Evolutionary conservation across 2,797 vertebrate genomes (phyloP), one percentile per base, ranked within the genome.

Genomic region (Epinephelus coioides): DNA sequence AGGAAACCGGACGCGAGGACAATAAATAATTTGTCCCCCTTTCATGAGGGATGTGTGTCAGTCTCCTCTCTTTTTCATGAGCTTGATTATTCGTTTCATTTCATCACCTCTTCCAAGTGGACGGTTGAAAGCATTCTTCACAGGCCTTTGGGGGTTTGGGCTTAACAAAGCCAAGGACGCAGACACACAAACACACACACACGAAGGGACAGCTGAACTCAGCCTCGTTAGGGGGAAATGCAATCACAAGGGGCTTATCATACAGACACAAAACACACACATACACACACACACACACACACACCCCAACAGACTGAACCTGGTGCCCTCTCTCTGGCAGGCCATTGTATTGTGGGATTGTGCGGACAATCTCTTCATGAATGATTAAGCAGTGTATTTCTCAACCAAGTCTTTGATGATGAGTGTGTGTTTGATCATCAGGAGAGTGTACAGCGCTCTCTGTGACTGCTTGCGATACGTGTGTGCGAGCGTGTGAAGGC

Each of bases 291-390:
- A 73, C 73, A 59, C 21, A 73, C 81, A 79, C 85, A 83, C 85
- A 87, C 83, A 69, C 76, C 27, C 73, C 71, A 73, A 75, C 87
- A 85, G 83, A 84, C 64, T 89, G 91, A 93, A 92, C 93, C 92
- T 90, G 86, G 82, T 91, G 89, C 88, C 88, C 92, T 86, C 76
- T 83, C 89, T 87, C 92, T 94, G 93, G 91, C 94, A 94, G 90
- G 78, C 90, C 90, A 94, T 94, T 94, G 92, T 94, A 94, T 84
- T 93, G 90, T 92, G 93, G 93, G 93, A 93, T 92, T 93, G 93
- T 89, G 90, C 49, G 81, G 90, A 94, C 94, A 93, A 93, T 94
- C 92, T 93, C 92, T 92, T 92, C 92, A 95, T 94, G 93, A 95
- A 95, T 95, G 92, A 94, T 95, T 95, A 93, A 94, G 90, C 91